phyloP scores from a whole-genome alignment of 2,888 invertebrate species.

The Drosophila kanekoi region DNA sequence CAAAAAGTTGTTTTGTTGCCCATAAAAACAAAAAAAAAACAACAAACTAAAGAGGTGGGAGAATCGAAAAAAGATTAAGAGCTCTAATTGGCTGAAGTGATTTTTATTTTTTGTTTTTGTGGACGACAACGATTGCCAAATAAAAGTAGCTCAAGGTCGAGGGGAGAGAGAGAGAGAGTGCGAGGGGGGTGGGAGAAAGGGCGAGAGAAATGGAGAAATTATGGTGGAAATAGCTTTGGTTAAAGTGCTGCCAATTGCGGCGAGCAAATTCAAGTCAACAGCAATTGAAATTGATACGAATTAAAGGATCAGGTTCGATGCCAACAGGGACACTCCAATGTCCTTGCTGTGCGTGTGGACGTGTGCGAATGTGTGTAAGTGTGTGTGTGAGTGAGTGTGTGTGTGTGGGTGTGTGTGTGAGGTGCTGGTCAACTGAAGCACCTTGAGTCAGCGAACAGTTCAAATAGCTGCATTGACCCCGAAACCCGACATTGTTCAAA shows the following conservation, averaged over 20 bases:
- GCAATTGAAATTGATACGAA: conserved; percentile 59
- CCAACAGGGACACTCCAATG: conserved; percentile 26
- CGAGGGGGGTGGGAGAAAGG: background rate
- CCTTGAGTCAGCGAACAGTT: conserved; percentile 43
- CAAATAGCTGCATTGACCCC: conserved; percentile 39
- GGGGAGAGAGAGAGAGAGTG: background rate
- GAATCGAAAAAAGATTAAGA: conserved; percentile 62
- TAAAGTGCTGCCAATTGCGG: conserved; percentile 34
- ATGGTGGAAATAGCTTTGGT: conserved; percentile 1
- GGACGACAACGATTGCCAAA: conserved; percentile 32
- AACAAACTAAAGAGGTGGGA: background rate
- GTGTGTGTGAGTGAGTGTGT: too few relatives aligned
- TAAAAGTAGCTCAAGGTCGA: conserved; percentile 53
- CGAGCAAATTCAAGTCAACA: conserved; percentile 17
- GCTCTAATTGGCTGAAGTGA: conserved; percentile 72
- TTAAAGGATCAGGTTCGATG: conserved; percentile 34
- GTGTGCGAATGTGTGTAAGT: too few relatives aligned
- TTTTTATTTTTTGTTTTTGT: conserved; percentile 40
- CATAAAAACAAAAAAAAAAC: conserved; percentile 16
- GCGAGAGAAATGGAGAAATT: background rate
- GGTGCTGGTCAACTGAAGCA: conserved; percentile 18
- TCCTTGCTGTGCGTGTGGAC: conserved; percentile 33
- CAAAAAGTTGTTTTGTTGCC: conserved; percentile 39
- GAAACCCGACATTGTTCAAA: conserved; percentile 14
- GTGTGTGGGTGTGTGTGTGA: background rate